Base-by-base conservation (phyloP, 1,140 invertebrate species). In the Hypsibius dujardini region DNA sequence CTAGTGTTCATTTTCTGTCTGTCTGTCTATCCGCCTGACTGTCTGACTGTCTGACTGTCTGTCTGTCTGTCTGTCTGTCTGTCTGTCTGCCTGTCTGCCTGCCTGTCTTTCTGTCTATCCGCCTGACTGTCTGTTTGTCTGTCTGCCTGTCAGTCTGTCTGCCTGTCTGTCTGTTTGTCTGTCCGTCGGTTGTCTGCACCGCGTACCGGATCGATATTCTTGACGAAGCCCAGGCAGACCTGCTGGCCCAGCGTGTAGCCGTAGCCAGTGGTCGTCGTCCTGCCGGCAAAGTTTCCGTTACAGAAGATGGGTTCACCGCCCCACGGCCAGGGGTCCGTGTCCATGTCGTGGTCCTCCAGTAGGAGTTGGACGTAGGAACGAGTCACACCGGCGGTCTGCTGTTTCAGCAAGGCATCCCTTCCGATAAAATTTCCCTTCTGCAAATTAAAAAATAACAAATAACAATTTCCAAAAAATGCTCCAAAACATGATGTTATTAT, bases 201-300 rank as follows among this genome's bases (percentile, higher is more conserved):
- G 45, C 62, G 12, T 67, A 67, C 62, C 7, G 62, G 62, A 42
- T 92, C 87, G 28, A 89, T 80, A 77, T 93, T 89, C 78, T 91
- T 85, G 72, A 98, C 84, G 79, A 93, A 98, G 67, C 92, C 95
- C 28, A 97, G 84, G 77, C 92, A 96, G 2, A 97, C 88, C 83
- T 91, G 89, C 81, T 90, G 90, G 76, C 87, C 90, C 74, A 98
- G 88, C 0, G 92, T 96, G 78, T 87, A 97, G 3, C 93, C 94
- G 80, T 95, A 98, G 62, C 90, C 89, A n/a, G 91, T 92, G 2
- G 93, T 95, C 0, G 94, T 97, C 1, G 90, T 94, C 76, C 88
- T 86, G 0, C 95, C 95, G 75, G 89, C 90, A 79, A 89, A 89
- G 77, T 87, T 85, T 28, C 76, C 77, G 73, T 83, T 79, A 15